These are phyloP conservation scores for Bufotes viridis DNA, from an alignment of 2,797 vertebrate species.

Conservation along the genomic window DNA sequence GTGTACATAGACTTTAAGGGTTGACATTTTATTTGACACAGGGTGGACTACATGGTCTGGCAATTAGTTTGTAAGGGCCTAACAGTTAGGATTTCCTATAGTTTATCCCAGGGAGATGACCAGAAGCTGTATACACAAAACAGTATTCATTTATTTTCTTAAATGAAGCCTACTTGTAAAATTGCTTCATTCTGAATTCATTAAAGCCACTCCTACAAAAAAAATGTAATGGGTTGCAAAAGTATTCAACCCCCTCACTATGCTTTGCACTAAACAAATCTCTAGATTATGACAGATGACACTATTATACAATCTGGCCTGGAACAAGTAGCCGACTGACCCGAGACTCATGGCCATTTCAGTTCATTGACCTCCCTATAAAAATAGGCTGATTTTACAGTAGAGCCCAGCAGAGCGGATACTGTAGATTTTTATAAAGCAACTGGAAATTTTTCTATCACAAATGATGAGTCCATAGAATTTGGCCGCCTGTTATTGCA, in stretches of 20 bases:
- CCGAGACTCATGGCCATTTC: neutral
- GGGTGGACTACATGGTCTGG: too few relatives aligned
- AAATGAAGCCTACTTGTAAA: neutral
- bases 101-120: too few relatives aligned
- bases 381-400: neutral
- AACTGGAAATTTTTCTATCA: neutral
- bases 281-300: neutral
- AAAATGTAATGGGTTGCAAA: neutral
- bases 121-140: neutral
- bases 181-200: neutral
- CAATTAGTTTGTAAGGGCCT: too few relatives aligned
- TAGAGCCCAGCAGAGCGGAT: neutral
- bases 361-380: neutral
- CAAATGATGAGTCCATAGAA: constrained; percentile 22
- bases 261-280: neutral
- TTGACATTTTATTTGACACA: too few relatives aligned
- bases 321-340: neutral
- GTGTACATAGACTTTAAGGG: too few relatives aligned
- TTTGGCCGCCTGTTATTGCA: neutral
- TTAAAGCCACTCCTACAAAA: neutral
- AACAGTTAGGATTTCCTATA: too few relatives aligned
- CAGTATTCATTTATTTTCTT: too few relatives aligned
- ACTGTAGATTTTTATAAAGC: neutral
- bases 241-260: neutral
- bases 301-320: neutral